A percentile compares a stretch with the other conserved stretches of the same genome.
Conservation (phyloP, 2,113 vertebrate species). For the Tyrannus savana region DNA sequence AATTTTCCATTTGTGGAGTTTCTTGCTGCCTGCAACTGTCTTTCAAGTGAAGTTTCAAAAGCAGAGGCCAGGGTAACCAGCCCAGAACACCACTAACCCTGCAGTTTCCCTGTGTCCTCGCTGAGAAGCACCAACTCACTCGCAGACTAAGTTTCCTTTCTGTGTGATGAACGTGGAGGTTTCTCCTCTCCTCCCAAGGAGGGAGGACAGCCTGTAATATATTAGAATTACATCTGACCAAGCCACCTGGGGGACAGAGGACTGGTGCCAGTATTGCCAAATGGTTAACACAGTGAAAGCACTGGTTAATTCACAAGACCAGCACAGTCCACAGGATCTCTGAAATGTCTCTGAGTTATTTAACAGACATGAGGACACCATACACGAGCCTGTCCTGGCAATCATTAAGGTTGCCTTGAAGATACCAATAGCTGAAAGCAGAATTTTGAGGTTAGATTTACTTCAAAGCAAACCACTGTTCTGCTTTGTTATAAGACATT, state of each 20-base stretch:
- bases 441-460: constrained; percentile 39
- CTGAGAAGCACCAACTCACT: neutral
- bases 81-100: neutral
- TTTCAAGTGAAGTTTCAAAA: constrained; percentile 30
- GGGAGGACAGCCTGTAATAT: neutral
- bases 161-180: rapidly evolving
- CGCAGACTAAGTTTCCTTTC: neutral
- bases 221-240: neutral
- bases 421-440: neutral
- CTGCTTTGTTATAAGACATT: neutral
- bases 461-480: neutral
- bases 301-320: neutral
- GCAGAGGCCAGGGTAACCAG: neutral
- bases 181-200: neutral
- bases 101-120: neutral
- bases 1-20: constrained; percentile 53
- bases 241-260: neutral
- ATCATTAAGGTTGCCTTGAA: constrained; percentile 5
- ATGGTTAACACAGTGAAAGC: neutral
- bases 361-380: constrained; percentile 12
- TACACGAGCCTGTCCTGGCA: neutral
- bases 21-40: constrained; percentile 2
- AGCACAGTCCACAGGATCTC: neutral
- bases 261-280: neutral
- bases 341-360: neutral